phyloP scores from a whole-genome alignment of 2,113 vertebrate genomes.

The Erythrolamprus reginae region DNA sequence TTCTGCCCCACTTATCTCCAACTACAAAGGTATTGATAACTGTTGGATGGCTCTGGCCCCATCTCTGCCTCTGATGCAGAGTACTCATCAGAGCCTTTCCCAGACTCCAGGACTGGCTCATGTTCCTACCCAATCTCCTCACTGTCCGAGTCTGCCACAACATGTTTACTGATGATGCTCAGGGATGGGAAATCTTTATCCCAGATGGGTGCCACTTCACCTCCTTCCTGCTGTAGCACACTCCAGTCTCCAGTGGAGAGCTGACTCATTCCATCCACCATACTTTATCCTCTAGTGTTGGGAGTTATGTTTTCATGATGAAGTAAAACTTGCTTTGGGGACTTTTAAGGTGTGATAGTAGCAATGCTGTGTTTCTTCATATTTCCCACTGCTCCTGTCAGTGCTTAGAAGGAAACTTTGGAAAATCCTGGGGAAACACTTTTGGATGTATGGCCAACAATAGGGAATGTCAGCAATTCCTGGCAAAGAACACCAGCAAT shows the following conservation, averaged over 20 bases:
- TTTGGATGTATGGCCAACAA: neutral
- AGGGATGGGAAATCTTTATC: neutral
- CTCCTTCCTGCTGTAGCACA: neutral
- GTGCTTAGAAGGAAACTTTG: neutral
- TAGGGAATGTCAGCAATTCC: neutral
- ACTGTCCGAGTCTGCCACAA: too few relatives aligned
- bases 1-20: too few relatives aligned
- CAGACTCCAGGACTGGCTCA: too few relatives aligned
- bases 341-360: neutral
- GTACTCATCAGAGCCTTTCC: too few relatives aligned
- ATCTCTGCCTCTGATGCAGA: too few relatives aligned
- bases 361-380: neutral
- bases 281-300: neutral
- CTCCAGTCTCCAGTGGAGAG: neutral
- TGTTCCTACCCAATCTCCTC: too few relatives aligned
- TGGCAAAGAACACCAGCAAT: neutral
- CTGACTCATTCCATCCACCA: neutral
- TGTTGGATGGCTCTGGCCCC: too few relatives aligned
- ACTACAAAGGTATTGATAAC: too few relatives aligned
- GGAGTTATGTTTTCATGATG: neutral
- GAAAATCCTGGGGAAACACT: neutral
- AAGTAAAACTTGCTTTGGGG: neutral
- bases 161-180: neutral
- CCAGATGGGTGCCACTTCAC: neutral
- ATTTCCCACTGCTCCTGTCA: neutral